Conservation (phyloP, 2,888 invertebrate species). For the Julus scandinavius region DNA sequence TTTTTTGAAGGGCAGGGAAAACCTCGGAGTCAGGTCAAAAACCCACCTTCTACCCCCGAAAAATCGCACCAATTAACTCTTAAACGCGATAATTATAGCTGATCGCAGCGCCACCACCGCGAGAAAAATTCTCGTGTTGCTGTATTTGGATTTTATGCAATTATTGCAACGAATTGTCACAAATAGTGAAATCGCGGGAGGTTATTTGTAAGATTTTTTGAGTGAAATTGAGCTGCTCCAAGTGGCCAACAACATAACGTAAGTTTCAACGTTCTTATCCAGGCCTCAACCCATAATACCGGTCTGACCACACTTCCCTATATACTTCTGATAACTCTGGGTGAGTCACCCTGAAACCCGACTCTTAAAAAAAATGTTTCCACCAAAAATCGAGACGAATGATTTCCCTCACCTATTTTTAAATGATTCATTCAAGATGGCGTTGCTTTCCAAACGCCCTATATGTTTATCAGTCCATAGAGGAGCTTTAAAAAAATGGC, state of each 20-base stretch:
- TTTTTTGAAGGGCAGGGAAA: constrained; percentile 36
- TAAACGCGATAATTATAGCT: not conserved
- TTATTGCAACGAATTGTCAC: not conserved
- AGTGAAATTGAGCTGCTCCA: too few relatives aligned
- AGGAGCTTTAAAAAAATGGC: not conserved
- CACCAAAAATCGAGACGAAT: constrained; percentile 3
- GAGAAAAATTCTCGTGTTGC: too few relatives aligned
- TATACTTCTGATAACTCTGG: not conserved
- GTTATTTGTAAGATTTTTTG: too few relatives aligned
- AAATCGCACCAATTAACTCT: constrained; percentile 17
- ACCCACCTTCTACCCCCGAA: constrained; percentile 4
- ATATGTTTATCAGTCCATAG: constrained; percentile 25
- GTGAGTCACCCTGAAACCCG: not conserved
- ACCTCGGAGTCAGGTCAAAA: constrained; percentile 14
- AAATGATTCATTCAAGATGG: constrained; percentile 35
- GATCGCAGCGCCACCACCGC: not conserved
- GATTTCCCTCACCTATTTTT: constrained; percentile 27
- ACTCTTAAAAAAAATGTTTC: not conserved
- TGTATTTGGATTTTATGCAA: not conserved
- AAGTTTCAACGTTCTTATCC: not conserved
- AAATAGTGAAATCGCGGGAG: not conserved
- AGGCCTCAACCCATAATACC: not conserved
- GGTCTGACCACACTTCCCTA: not conserved
- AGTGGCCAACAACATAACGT: too few relatives aligned
- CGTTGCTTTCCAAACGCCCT: constrained; percentile 3